These are phyloP conservation scores for Sardina pilchardus DNA, from an alignment of 2,113 vertebrate genomes.

Conservation along the genomic window DNA sequence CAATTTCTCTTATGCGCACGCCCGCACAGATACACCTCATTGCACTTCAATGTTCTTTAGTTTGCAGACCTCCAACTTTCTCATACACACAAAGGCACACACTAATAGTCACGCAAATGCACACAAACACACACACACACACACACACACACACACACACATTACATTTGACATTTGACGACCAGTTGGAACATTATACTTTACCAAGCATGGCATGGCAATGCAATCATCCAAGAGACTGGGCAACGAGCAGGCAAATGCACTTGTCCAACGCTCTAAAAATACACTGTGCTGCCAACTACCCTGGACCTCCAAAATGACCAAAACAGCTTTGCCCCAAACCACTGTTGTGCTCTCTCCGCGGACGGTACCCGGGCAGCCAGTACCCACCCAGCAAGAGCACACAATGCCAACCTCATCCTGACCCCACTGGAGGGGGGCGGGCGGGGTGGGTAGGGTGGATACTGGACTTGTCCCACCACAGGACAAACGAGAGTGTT, in stretches of 20 bases:
- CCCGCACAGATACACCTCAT: too few relatives aligned
- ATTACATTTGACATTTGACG: background rate
- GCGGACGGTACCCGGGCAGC: background rate
- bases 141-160: background rate
- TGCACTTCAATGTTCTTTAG: too few relatives aligned
- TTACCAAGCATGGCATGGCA: background rate
- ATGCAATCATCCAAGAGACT: background rate
- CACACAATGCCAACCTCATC: background rate
- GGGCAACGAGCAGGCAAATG: background rate
- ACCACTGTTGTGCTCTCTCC: background rate
- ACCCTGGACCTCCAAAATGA: background rate
- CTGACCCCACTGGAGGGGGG: background rate
- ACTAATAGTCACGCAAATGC: background rate
- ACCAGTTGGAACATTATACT: background rate
- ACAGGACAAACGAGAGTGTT: constrained; percentile 35
- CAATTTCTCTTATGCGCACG: background rate
- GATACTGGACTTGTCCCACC: constrained; percentile 1
- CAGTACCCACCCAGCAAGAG: background rate
- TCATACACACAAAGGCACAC: background rate
- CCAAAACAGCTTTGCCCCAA: background rate
- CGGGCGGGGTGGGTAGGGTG: background rate
- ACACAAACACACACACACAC: background rate
- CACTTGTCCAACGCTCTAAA: background rate
- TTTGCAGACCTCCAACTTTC: background rate
- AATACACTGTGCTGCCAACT: background rate